These are phyloP conservation scores for Eurytoma californica DNA, from an alignment of 2,888 invertebrate species.

Conservation along the genomic window DNA sequence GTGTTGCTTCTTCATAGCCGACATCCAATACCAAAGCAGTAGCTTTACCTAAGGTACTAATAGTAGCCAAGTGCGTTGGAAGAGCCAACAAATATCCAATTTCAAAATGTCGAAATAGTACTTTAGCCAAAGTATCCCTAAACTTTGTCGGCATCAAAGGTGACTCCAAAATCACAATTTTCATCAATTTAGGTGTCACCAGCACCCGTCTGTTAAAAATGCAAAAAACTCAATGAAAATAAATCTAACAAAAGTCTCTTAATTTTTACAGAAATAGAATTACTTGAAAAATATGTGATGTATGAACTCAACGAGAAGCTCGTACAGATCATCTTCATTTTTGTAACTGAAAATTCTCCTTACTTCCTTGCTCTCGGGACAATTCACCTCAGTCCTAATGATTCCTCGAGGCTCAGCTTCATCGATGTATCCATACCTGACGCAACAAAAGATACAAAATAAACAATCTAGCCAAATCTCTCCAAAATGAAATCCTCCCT, in stretches of 20 bases:
- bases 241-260: background rate
- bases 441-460: conserved; percentile 6
- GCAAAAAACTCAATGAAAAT: conserved; percentile 16
- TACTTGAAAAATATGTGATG: conserved; percentile 93
- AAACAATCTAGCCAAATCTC: background rate
- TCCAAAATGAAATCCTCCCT: too few species aligned
- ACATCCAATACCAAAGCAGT: conserved; percentile 91
- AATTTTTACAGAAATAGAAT: conserved; percentile 42
- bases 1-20: conserved; percentile 88
- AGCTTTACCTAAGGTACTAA: conserved; percentile 88
- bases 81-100: conserved; percentile 85
- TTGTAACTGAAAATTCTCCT: conserved; percentile 82
- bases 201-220: conserved; percentile 83
- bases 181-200: conserved; percentile 94
- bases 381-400: conserved; percentile 85
- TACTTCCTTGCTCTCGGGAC: conserved; percentile 79
- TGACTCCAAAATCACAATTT: conserved; percentile 94
- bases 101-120: conserved; percentile 95
- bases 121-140: conserved; percentile 91
- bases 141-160: conserved; percentile 88
- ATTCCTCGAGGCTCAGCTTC: conserved; percentile 93
- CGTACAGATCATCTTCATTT: conserved; percentile 84
- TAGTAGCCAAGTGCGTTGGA: conserved; percentile 89
- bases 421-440: conserved; percentile 93
- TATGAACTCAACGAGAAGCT: conserved; percentile 91